Conservation (phyloP, 2,888 invertebrate genomes). For the Ptychoptera contaminata region DNA sequence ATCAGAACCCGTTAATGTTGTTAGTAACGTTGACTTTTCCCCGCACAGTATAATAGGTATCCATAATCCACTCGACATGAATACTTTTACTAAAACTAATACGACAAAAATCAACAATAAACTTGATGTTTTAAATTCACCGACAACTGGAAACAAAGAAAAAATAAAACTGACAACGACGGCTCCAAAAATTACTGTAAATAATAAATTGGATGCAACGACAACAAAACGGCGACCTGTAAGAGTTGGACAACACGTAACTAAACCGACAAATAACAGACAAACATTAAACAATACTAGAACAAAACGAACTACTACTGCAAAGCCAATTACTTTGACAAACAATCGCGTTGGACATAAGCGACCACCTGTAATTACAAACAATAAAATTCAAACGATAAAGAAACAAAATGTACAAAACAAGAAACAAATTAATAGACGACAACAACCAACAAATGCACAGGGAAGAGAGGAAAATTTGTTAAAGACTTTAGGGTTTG, state of each 20-base stretch:
- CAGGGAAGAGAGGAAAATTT: no score
- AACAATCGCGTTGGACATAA: conserved; percentile 14
- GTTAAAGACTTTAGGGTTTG: no score
- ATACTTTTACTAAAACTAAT: background rate
- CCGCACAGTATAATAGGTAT: conserved; percentile 18
- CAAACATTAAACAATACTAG: background rate
- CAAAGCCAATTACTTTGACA: no score
- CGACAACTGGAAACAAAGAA: background rate
- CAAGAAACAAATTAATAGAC: conserved; percentile 8
- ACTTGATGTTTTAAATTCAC: conserved; percentile 4
- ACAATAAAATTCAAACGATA: conserved; percentile 11
- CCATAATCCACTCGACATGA: conserved; percentile 13
- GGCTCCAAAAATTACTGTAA: no score
- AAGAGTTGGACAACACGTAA: no score
- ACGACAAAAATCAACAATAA: conserved; percentile 4
- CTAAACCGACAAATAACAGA: background rate
- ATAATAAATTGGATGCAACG: background rate
- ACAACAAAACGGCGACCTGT: background rate
- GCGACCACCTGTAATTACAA: conserved; percentile 2
- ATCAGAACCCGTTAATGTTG: conserved; percentile 8
- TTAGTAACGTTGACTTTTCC: conserved; percentile 17
- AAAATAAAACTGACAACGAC: no score
- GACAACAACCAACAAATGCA: conserved; percentile 7
- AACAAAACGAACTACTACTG: no score
- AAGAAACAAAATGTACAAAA: conserved; percentile 4